Conservation (phyloP, 2,888 invertebrate species). For the Drosophila macrothrix region DNA sequence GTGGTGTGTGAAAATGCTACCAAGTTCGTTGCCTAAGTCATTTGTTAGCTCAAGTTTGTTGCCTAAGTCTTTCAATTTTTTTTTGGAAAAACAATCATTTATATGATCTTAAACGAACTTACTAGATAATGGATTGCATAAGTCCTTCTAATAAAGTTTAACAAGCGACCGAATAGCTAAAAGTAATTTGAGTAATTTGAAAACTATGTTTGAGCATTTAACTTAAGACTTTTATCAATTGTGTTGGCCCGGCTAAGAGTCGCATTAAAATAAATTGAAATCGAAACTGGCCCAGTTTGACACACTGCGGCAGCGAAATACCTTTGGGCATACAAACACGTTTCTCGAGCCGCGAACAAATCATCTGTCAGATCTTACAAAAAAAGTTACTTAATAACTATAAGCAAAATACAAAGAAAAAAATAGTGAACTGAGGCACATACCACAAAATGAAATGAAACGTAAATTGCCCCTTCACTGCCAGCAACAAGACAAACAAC, state of each 20-base stretch:
- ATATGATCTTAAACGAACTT: neutral
- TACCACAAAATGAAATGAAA: conserved; percentile 67
- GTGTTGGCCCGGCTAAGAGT: conserved; percentile 7
- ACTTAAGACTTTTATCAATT: conserved; percentile 15
- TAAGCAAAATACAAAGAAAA: conserved; percentile 50
- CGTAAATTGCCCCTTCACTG: conserved; percentile 78
- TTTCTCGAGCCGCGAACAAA: conserved; percentile 35
- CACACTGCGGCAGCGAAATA: conserved; percentile 10
- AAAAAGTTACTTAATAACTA: conserved; percentile 71
- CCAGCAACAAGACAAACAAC: neutral
- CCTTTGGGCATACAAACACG: conserved; percentile 43
- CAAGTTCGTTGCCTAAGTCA: conserved; percentile 77
- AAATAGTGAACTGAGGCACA: conserved; percentile 49
- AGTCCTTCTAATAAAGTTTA: conserved; percentile 6
- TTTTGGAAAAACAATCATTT: neutral
- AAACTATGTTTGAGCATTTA: neutral
- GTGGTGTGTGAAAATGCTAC: conserved; percentile 6
- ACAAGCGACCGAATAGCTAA: neutral
- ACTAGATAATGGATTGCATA: conserved; percentile 14
- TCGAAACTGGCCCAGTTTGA: conserved; percentile 45
- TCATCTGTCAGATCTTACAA: conserved; percentile 34
- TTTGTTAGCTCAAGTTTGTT: conserved; percentile 52
- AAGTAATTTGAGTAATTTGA: conserved; percentile 1
- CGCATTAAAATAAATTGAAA: conserved; percentile 46
- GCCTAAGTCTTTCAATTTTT: conserved; percentile 38